Conservation (phyloP, 2,888 invertebrate genomes). For the Cenopis cana region DNA sequence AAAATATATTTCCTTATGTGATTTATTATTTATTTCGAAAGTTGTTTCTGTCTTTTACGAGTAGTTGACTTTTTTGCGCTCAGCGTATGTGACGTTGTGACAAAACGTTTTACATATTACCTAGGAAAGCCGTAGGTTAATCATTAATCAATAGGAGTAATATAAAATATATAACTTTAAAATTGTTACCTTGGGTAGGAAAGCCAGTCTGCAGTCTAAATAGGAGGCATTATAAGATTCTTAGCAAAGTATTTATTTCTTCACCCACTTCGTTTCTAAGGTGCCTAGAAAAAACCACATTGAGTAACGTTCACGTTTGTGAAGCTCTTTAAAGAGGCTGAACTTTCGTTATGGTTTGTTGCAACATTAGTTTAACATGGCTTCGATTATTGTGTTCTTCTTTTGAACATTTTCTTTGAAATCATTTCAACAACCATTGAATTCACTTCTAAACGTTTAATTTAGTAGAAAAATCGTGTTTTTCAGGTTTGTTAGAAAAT, state of each 20-base stretch:
- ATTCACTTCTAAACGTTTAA: no score
- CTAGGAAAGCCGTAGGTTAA: no score
- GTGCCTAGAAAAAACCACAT: background rate
- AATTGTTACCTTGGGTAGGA: background rate
- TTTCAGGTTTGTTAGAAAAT: no score
- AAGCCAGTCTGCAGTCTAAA: background rate
- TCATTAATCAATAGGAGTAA: no score
- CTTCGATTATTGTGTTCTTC: background rate
- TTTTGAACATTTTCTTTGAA: background rate
- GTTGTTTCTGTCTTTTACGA: no score
- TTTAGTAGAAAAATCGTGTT: no score
- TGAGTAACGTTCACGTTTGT: slow-evolving; percentile 1
- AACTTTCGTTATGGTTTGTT: background rate
- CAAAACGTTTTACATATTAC: no score
- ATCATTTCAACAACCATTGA: background rate
- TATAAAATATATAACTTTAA: no score
- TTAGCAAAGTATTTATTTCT: background rate
- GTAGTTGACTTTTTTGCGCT: no score
- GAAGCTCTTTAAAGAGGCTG: background rate
- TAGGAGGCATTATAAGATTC: slow-evolving; percentile 12
- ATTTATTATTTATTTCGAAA: no score
- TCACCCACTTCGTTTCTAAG: background rate
- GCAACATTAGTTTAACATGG: background rate
- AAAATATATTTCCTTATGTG: no score
- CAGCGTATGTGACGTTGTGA: no score